Base-by-base conservation (phyloP, 2,113 vertebrate genomes). In the Malaclemys terrapin region DNA sequence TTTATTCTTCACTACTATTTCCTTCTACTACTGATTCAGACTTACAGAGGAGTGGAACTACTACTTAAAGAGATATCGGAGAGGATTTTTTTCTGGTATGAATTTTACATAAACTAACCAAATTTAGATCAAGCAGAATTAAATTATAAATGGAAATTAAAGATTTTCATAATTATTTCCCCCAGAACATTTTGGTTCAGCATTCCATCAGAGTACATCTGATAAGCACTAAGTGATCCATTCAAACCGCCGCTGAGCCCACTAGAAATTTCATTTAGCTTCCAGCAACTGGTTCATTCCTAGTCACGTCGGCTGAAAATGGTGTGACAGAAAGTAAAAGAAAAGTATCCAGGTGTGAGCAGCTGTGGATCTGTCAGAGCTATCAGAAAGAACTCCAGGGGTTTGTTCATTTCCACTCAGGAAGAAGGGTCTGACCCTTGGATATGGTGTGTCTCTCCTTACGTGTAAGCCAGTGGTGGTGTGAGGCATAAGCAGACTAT, bases 121-220 rank as follows among this genome's bases (percentile, higher is more conserved):
- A 95, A 97, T 96, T 96, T 94, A 97, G 90, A 90, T 93, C 95
- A 95, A 95, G 78, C 3, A 94, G 95, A 97, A 87, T 95, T 95
- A 93, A 78, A 96, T 89, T 96, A 96, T 95, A 96, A 94, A 96
- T 91, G 90, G 87, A 96, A 97, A 96, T 95, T 62, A 86, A 95
- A 82, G 80, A 1, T 91, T 93, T 96, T 94, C 84, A 42, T 95
- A 96, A 95, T 89, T 93, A 94, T 95, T 97, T 96, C 95, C 72
- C 14, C 47, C 42, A 27, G 91, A 92, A 94, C 45, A 89, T 95
- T 96, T 95, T 82, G 5, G 38, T 89, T 95, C 2, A 19, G 85
- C 42, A 69, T 81, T 49, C 83, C 24, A 83, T 35, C 14, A 0
- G 0, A 95, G 94, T 50, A 22, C 27, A 85, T 94, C 94, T 91